A percentile compares a stretch with the other conserved stretches of the same genome.
Evolutionary conservation across 1,140 invertebrate species (phyloP).

Genomic region (Zaprionus capensis): DNA sequence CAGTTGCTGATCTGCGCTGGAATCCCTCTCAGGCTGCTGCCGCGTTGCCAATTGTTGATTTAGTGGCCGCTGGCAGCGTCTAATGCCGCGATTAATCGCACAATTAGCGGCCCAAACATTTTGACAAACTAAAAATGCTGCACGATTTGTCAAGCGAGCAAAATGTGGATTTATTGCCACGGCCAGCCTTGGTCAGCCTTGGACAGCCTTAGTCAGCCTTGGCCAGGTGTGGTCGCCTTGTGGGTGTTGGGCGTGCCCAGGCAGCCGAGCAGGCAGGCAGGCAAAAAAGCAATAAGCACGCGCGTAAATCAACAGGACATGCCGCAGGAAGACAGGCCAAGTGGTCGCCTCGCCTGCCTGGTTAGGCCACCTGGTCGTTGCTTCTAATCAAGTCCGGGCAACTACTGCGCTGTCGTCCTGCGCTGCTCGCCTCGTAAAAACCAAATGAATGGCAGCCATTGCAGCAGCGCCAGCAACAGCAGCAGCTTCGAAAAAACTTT

Average conservation of each 20-base stretch:
- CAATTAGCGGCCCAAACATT: slow-evolving; percentile 75
- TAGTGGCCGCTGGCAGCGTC: slow-evolving; percentile 51
- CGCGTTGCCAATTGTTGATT: slow-evolving; percentile 76
- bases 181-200: not conserved
- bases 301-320: slow-evolving; percentile 79
- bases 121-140: slow-evolving; percentile 61
- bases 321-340: slow-evolving; percentile 63
- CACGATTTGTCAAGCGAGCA: slow-evolving; percentile 56
- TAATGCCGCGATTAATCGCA: slow-evolving; percentile 68
- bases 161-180: slow-evolving; percentile 3
- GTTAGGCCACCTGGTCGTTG: slow-evolving; percentile 59
- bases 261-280: slow-evolving; percentile 16
- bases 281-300: slow-evolving; percentile 74
- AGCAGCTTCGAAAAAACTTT: slow-evolving; percentile 66
- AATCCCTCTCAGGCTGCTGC: slow-evolving; percentile 5
- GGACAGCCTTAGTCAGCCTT: not conserved
- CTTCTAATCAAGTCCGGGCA: slow-evolving; percentile 62
- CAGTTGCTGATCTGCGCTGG: slow-evolving; percentile 31
- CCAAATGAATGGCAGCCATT: slow-evolving; percentile 69
- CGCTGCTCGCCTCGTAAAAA: slow-evolving; percentile 70
- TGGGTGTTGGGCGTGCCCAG: slow-evolving; percentile 39
- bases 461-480: slow-evolving; percentile 38
- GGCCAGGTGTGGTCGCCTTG: slow-evolving; percentile 43
- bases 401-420: slow-evolving; percentile 39
- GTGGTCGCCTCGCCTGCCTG: slow-evolving; percentile 20